Percentiles rank a stretch among this genome's conserved stretches.
Evolutionary conservation across 2,888 invertebrate species (phyloP).

Genomic region (Pyrgus malvae): DNA sequence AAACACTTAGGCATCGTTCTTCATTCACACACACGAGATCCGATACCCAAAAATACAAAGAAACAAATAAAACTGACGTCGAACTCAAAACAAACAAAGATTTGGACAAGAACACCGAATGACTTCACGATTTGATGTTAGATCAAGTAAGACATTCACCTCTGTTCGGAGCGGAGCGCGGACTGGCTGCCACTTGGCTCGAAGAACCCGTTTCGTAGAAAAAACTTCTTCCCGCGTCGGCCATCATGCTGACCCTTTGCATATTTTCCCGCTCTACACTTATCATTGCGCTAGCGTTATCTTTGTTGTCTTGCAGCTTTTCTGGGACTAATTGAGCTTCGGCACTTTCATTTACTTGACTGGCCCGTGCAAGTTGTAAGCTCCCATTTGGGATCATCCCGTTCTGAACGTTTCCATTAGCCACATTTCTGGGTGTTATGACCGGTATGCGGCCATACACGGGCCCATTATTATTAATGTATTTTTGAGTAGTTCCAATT

Average conservation of each 20-base stretch:
- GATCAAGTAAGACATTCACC: conserved; percentile 71
- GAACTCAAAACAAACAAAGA: conserved; percentile 37
- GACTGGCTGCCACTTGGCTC: conserved; percentile 82
- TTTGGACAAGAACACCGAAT: conserved; percentile 24
- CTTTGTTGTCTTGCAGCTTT: conserved; percentile 66
- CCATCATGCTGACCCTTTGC: conserved; percentile 69
- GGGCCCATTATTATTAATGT: conserved; percentile 49
- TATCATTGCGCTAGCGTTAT: conserved; percentile 55
- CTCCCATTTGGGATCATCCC: conserved; percentile 28
- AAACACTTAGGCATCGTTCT: conserved; percentile 47
- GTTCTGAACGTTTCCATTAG: conserved; percentile 26
- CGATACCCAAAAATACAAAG: conserved; percentile 23
- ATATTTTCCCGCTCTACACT: conserved; percentile 61
- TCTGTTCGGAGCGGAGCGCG: conserved; percentile 70
- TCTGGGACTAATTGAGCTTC: conserved; percentile 75
- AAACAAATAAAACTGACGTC: conserved; percentile 40
- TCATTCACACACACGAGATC: conserved; percentile 30
- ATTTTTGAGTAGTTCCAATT: conserved; percentile 62
- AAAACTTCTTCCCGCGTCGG: conserved; percentile 76
- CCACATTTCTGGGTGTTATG: conserved; percentile 49
- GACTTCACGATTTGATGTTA: conserved; percentile 18
- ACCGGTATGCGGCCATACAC: conserved; percentile 48
- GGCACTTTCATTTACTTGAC: conserved; percentile 45
- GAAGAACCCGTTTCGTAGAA: conserved; percentile 83
- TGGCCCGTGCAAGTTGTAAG: conserved; percentile 26